These are phyloP conservation scores for Drosophila tani DNA, from an alignment of 1,140 invertebrate genomes.

Conservation along the genomic window DNA sequence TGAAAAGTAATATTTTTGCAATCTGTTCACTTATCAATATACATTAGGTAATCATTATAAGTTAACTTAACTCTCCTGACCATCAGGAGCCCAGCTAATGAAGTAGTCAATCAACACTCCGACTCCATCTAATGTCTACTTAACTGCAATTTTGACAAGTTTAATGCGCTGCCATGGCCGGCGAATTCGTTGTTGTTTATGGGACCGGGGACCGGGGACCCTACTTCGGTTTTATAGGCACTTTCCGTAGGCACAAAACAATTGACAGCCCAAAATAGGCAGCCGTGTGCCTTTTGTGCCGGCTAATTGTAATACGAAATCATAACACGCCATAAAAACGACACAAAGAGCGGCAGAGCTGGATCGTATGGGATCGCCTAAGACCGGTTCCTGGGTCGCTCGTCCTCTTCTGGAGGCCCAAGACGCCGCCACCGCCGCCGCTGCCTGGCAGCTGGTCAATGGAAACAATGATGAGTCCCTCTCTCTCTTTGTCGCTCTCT, in stretches of 20 bases:
- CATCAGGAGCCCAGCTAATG: conserved; percentile 49
- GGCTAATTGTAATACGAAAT: conserved; percentile 81
- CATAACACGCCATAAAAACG: conserved; percentile 82
- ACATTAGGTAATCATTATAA: not conserved
- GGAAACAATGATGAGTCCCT: conserved; percentile 63
- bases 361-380: conserved; percentile 31
- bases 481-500: conserved; percentile 7
- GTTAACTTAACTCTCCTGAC: no score
- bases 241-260: conserved; percentile 30
- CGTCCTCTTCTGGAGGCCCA: conserved; percentile 39
- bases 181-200: conserved; percentile 51
- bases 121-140: conserved; percentile 61
- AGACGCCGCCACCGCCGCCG: conserved; percentile 29
- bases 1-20: not conserved
- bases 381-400: conserved; percentile 44
- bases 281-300: conserved; percentile 72
- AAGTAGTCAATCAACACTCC: conserved; percentile 58
- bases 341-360: conserved; percentile 59
- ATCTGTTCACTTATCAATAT: not conserved
- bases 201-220: not conserved
- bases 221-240: conserved; percentile 25
- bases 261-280: conserved; percentile 59
- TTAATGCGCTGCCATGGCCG: conserved; percentile 56
- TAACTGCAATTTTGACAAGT: conserved; percentile 77
- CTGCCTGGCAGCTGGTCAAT: conserved; percentile 71